Percentiles rank a stretch among this genome's conserved stretches.
phyloP scores from a whole-genome alignment of 2,797 vertebrate species.

The Anguilla pacifica region DNA sequence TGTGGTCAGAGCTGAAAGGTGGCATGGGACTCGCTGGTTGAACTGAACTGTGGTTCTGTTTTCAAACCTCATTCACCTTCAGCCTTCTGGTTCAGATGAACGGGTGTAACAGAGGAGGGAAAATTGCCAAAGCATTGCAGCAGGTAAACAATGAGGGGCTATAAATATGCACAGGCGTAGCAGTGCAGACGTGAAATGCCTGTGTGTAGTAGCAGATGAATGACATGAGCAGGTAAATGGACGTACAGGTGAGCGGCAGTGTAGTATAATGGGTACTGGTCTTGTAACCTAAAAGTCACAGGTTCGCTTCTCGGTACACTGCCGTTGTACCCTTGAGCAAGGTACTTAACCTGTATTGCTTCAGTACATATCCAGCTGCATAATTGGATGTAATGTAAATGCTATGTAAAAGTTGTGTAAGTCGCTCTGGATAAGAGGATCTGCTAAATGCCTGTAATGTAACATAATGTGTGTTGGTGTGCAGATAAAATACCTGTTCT shows the following conservation, averaged over 20 bases:
- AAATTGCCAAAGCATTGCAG: background rate
- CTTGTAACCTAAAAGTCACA: no score
- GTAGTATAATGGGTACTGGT: no score
- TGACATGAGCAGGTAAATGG: background rate
- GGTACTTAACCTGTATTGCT: no score
- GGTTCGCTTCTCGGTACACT: no score
- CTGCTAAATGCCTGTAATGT: no score
- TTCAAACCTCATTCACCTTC: background rate
- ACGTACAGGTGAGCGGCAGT: background rate
- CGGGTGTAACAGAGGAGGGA: background rate
- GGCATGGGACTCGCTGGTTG: background rate
- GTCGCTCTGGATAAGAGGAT: no score
- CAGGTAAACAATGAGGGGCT: background rate
- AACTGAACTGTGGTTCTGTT: background rate
- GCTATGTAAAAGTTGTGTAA: no score
- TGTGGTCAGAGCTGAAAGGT: background rate
- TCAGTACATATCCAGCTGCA: no score
- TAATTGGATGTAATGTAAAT: no score
- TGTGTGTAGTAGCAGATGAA: background rate
- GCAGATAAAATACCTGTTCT: slow-evolving; percentile 58
- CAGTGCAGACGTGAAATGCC: background rate
- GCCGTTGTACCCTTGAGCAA: no score
- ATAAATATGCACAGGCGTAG: background rate
- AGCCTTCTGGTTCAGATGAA: background rate
- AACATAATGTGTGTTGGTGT: background rate